A percentile compares a stretch with the other conserved stretches of the same genome.
Evolutionary conservation across 2,888 invertebrate species (phyloP).

Genomic region (Orthosia cruda): DNA sequence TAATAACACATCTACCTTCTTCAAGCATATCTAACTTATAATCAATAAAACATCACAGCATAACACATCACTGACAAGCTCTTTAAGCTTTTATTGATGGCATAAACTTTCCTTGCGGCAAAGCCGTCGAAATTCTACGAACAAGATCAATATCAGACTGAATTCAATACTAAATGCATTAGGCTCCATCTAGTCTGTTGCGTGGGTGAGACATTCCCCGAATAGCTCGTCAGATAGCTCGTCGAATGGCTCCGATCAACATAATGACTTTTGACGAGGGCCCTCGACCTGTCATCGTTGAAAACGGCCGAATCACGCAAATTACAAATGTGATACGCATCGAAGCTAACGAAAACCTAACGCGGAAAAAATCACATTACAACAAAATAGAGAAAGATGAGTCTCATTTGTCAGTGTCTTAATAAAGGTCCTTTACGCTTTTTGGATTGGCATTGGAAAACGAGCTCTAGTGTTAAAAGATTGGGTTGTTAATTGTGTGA

Average conservation of each 20-base stretch:
- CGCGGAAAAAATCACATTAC: conserved; percentile 80
- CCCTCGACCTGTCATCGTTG: conserved; percentile 81
- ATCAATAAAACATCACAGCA: conserved; percentile 47
- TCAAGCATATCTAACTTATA: conserved; percentile 18
- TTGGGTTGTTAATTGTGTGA: conserved; percentile 66
- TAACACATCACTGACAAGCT: conserved; percentile 64
- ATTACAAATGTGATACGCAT: conserved; percentile 81
- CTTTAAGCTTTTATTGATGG: conserved; percentile 75
- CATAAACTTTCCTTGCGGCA: conserved; percentile 80
- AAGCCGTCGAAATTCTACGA: conserved; percentile 81
- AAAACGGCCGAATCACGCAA: conserved; percentile 89
- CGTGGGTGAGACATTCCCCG: conserved; percentile 84
- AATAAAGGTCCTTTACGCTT: conserved; percentile 15
- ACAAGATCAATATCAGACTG: conserved; percentile 84
- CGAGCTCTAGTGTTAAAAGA: conserved; percentile 55
- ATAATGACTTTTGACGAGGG: conserved; percentile 81
- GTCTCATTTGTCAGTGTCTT: conserved; percentile 57
- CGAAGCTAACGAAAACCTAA: conserved; percentile 72
- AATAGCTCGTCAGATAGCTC: conserved; percentile 81
- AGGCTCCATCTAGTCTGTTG: conserved; percentile 79
- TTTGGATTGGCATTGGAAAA: conserved; percentile 44
- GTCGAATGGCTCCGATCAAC: conserved; percentile 81
- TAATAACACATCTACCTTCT: conserved; percentile 3
- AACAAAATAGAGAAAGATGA: conserved; percentile 77
- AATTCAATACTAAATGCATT: conserved; percentile 87